Percentiles rank a stretch among this genome's conserved stretches.
Evolutionary conservation across 2,113 vertebrate genomes (phyloP).

Genomic region (Diglossa brunneiventris): DNA sequence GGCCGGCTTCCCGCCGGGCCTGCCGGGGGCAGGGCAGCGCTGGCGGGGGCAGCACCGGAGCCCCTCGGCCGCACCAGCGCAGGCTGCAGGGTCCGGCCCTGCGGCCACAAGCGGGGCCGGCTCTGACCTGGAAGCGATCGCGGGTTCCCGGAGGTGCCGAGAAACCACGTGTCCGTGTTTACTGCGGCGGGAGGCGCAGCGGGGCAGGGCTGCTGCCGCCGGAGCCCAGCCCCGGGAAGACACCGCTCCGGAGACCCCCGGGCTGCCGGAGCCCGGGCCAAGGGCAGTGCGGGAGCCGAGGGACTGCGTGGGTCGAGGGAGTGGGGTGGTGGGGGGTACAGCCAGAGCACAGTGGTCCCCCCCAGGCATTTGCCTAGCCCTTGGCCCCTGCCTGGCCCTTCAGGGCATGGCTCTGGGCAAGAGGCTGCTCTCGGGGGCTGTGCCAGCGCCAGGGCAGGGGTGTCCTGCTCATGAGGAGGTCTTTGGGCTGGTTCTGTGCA

Average conservation of each 20-base stretch:
- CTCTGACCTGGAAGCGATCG: slow-evolving; percentile 53
- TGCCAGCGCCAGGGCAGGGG: not conserved
- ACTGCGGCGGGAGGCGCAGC: not conserved
- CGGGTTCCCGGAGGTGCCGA: slow-evolving; percentile 21
- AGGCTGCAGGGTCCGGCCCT: not conserved
- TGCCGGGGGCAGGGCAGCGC: not conserved
- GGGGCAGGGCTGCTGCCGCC: not conserved
- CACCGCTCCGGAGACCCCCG: not conserved
- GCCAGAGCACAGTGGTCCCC: not conserved
- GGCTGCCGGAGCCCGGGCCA: not conserved
- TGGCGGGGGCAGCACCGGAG: not conserved
- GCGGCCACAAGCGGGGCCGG: not conserved
- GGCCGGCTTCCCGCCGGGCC: not conserved
- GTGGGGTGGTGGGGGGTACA: not conserved
- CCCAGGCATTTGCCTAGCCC: not conserved
- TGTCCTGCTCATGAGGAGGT: not conserved
- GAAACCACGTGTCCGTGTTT: slow-evolving; percentile 41
- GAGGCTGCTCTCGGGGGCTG: not conserved
- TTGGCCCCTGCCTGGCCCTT: not conserved
- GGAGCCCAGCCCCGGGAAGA: not conserved
- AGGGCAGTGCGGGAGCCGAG: not conserved
- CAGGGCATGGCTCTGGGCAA: not conserved
- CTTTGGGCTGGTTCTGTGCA: not conserved
- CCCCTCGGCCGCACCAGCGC: fast-evolving
- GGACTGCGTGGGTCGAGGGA: not conserved